Conservation (phyloP, 2,888 invertebrate species). For the Priocnemis perturbator region DNA sequence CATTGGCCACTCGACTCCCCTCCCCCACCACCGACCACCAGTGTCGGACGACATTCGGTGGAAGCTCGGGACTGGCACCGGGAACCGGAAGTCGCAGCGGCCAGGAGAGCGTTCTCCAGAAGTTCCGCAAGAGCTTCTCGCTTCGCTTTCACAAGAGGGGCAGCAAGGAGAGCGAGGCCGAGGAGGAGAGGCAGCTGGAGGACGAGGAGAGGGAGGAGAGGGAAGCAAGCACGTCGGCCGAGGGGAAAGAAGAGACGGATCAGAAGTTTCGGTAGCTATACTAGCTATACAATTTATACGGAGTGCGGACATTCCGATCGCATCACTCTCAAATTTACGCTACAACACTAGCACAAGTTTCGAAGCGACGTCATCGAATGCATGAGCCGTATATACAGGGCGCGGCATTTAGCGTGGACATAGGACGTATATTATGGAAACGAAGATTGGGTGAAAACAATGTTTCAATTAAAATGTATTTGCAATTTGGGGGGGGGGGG, state of each 20-base stretch:
- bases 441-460: too few species aligned
- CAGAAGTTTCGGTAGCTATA: slow-evolving; percentile 72
- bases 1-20: slow-evolving; percentile 49
- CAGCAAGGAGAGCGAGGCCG: slow-evolving; percentile 75
- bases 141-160: slow-evolving; percentile 79
- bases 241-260: slow-evolving; percentile 65
- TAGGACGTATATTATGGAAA: too few species aligned
- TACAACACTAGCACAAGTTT: too few species aligned
- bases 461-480: too few species aligned
- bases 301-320: too few species aligned
- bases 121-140: slow-evolving; percentile 84
- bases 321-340: too few species aligned
- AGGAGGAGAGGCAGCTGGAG: slow-evolving; percentile 72
- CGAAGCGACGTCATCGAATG: too few species aligned
- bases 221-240: slow-evolving; percentile 38
- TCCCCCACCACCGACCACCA: slow-evolving; percentile 34
- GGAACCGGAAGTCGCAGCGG: slow-evolving; percentile 45
- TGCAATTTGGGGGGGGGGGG: too few species aligned
- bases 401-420: too few species aligned
- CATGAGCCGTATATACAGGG: too few species aligned
- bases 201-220: slow-evolving; percentile 69
- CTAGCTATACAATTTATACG: too few species aligned
- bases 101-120: slow-evolving; percentile 81
- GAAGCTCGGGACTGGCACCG: slow-evolving; percentile 36
- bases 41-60: slow-evolving; percentile 60